These are phyloP conservation scores for Dasysyrphus albostriatus DNA, from an alignment of 2,888 invertebrate genomes.

Conservation along the genomic window DNA sequence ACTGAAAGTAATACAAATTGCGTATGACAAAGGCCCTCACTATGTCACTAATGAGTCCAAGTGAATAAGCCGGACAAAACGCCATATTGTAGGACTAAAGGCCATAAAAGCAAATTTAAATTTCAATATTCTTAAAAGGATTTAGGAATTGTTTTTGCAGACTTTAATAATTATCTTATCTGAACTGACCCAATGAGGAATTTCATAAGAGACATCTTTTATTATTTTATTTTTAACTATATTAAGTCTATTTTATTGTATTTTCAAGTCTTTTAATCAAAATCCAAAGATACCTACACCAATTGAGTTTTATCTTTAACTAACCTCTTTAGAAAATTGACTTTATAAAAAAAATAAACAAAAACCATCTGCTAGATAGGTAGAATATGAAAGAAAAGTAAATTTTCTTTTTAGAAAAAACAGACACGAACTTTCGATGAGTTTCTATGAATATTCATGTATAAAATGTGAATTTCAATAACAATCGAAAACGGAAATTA, in stretches of 20 bases:
- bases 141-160: no score
- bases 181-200: no score
- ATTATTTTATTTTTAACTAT: no score
- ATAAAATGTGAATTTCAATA: conserved; percentile 75
- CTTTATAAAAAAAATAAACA: neutral
- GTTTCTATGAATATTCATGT: conserved; percentile 73
- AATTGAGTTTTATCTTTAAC: neutral
- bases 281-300: neutral
- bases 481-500: conserved; percentile 76
- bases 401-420: conserved; percentile 63
- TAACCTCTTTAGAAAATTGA: conserved; percentile 9
- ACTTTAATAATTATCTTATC: no score
- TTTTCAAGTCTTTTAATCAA: conserved; percentile 1
- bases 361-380: neutral
- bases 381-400: neutral
- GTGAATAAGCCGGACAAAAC: no score
- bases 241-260: neutral
- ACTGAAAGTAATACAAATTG: no score
- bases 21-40: no score
- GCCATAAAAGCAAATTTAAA: no score
- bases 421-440: conserved; percentile 74
- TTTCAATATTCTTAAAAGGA: no score
- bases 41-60: no score
- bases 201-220: no score
- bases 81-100: no score